Base-by-base conservation (phyloP, 2,888 invertebrate genomes). In the Liopterus haemorrhoidalis region DNA sequence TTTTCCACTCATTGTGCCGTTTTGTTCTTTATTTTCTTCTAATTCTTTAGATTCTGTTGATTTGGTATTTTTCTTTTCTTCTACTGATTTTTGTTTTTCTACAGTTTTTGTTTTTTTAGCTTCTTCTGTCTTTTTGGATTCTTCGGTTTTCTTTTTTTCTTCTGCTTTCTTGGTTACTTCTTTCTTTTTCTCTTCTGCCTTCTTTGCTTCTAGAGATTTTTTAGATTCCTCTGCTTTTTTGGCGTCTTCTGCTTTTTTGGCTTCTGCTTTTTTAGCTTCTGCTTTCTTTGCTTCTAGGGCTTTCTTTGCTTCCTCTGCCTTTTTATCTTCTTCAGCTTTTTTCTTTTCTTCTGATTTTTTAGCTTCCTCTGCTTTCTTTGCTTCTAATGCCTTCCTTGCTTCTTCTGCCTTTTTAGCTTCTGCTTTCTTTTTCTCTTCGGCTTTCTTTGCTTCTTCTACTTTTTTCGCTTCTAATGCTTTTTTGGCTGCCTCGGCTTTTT, bases 171-270 rank as follows among this genome's bases (percentile, higher is more conserved):
- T 39, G n/a, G 22, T 27, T 28, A n/a, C 9, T 49, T 47, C 33
- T 5, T 38, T 41, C 27, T 38, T 28, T 39, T 41, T 51, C 47
- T 45, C 52, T 45, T 47, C 31, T 55, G 33, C 52, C 31, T 45
- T 37, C 35, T 46, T 45, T 44, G 49, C 40, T 32, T 46, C 37
- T 27, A 67, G 62, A 51, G 65, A 61, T 59, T 66, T 67, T 50
- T 65, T 59, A 49, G 33, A 31, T 46, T 45, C 16, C 46, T 48
- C 36, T 24, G 49, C 11, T 42, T 46, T 32, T 41, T 49, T 43
- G 18, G 40, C 35, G 4, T 32, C 19, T 27, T 21, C 14, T 42
- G 31, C 39, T 36, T 46, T 31, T 41, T 43, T 31, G 18, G 24
- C 12, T 40, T 38, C 48, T 41, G 24, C 27, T 19, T 38, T 37